Evolutionary conservation across 1,140 invertebrate genomes (phyloP).

Genomic region (Aleiodes sp.): DNA sequence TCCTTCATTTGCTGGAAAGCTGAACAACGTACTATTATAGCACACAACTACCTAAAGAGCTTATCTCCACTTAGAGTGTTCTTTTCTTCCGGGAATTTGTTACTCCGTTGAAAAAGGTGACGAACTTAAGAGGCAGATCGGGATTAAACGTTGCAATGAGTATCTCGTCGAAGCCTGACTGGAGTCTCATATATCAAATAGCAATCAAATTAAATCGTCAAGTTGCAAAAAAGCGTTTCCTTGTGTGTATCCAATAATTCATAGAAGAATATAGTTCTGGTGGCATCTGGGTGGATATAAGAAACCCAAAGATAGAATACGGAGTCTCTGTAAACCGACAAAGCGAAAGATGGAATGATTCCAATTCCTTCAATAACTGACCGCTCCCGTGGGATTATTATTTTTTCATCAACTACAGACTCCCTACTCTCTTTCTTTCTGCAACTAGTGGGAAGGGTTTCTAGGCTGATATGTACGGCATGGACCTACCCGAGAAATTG

Average conservation of each 20-base stretch:
- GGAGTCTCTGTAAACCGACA: conserved; percentile 21
- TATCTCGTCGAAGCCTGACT: too few relatives aligned
- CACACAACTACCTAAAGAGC: not conserved
- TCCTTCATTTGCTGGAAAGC: not conserved
- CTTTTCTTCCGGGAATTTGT: not conserved
- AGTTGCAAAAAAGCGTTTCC: too few relatives aligned
- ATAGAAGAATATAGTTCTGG: not conserved
- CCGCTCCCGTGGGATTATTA: conserved; percentile 63
- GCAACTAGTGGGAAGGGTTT: conserved; percentile 2
- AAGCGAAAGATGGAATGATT: conserved; percentile 46
- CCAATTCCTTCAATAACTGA: conserved; percentile 58
- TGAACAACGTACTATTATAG: too few relatives aligned
- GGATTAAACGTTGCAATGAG: too few relatives aligned
- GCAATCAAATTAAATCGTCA: too few relatives aligned
- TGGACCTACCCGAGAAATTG: conserved; percentile 60
- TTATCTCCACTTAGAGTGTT: conserved; percentile 1
- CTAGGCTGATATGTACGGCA: conserved; percentile 35
- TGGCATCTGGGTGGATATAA: conserved; percentile 13
- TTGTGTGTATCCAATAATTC: not conserved
- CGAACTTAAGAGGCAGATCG: too few relatives aligned
- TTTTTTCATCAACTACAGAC: conserved; percentile 61
- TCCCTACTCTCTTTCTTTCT: not conserved
- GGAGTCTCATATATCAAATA: too few relatives aligned
- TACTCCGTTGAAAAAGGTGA: too few relatives aligned
- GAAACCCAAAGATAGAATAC: conserved; percentile 17